Conservation (phyloP, 2,888 invertebrate genomes). For the Dusona sp. region DNA sequence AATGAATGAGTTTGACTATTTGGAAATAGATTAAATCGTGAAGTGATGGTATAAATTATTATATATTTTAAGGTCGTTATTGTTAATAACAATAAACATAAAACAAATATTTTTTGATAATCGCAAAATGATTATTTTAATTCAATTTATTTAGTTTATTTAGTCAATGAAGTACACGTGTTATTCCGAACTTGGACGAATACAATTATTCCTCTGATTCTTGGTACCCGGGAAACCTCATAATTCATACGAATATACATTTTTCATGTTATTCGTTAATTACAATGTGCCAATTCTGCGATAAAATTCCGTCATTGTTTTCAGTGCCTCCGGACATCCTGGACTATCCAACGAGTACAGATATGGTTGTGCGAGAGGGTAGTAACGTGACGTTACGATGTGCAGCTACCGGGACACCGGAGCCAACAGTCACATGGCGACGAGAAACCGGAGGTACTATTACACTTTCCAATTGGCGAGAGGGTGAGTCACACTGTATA, state of each 20-base stretch:
- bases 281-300: conserved; percentile 38
- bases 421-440: conserved; percentile 94
- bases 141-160: background rate
- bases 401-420: conserved; percentile 94
- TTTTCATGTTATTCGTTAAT: conserved; percentile 26
- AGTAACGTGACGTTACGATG: conserved; percentile 94
- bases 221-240: background rate
- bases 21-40: no score
- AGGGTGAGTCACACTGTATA: conserved; percentile 75
- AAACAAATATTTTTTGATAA: no score
- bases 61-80: no score
- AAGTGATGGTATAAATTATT: no score
- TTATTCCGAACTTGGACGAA: background rate
- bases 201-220: background rate
- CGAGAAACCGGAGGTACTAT: conserved; percentile 90
- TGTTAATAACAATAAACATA: no score
- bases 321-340: conserved; percentile 94
- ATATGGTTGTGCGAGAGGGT: conserved; percentile 94
- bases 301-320: conserved; percentile 77
- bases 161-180: background rate
- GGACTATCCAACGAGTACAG: conserved; percentile 94
- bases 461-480: conserved; percentile 83
- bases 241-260: background rate
- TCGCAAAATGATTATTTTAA: no score
- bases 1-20: no score